Evolutionary conservation across 1,140 invertebrate genomes (phyloP), one percentile per base, ranked within the genome.

Genomic region (Araneus ventricosus): DNA sequence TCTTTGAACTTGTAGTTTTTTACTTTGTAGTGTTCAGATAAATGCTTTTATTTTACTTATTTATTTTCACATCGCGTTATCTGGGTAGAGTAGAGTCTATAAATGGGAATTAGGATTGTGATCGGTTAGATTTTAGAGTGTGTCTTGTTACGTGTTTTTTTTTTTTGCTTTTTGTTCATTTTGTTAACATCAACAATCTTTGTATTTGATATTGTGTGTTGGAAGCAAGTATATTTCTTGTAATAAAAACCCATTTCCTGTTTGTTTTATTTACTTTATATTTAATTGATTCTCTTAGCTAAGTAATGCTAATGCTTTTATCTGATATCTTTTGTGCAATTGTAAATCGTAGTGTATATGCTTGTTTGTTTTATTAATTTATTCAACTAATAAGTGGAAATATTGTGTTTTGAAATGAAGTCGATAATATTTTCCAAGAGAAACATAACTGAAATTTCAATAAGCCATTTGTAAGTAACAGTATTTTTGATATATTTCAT

Each of bases 91-190:
- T 75, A 75, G 59, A 24, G 6, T 34, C 14, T 22, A 34, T 75
- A 75, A 75, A 34, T 75, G 70, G 70, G 70, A 75, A 37, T 37
- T 75, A 75, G 70, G 30, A 75, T 75, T 75, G 70, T 75, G 70
- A 75, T 75, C 20, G 70, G 70, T 75, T 75, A 75, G 70, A 67
- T 37, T 75, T 37, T 75, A 75, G 34, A 75, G 34, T 37, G 70
- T 61, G n/a, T 63, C 22, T 75, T 75, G 30, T 75, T 37, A 75
- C 14, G 34, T 67, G 6, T 67, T 67, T 67, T 67, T 63, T 67
- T 67, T n/a, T 27, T 63, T 27, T 67, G 5, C 63, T 27, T 7
- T 30, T 30, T 67, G 59, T 67, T 67, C 45, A 52, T 52, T 45
- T 45, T 52, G 45, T 52, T 52, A 52, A 52, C 17, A 17, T 52